Base-by-base conservation (phyloP, 2,113 vertebrate species). In the Oncorhynchus clarkii region DNA sequence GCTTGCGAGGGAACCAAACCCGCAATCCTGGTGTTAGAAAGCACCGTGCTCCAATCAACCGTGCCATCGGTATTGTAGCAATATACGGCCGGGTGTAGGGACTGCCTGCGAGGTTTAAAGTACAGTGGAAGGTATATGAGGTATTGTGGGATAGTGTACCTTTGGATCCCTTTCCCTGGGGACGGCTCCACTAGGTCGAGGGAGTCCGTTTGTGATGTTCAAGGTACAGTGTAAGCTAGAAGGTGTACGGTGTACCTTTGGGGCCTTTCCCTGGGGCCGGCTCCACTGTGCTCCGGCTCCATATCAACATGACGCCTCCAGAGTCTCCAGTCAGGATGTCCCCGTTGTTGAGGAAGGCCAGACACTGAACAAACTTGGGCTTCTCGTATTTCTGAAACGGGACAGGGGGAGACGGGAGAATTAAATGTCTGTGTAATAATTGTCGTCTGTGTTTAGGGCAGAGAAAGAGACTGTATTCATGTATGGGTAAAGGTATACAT, bases 271-370 rank as follows among this genome's bases (percentile, higher is more conserved):
- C 96, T 1, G 95, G 92, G 26, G 95, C 91, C 5, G 95, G 93
- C 80, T 99, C 98, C 22, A 94, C 85, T 13, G 94, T 89, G 90
- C 91, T 96, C 88, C 96, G 94, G 90, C 93, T 93, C 98, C 98
- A 99, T 84, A 97, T 94, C 83, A 99, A 95, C 85, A 98, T 92
- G 88, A 96, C 78, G 34, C 98, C 98, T 74, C 96, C 96, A 0
- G 98, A 99, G 91, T 99, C 97, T 86, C 98, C 98, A 0, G 98
- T 96, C 81, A 99, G 92, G 78, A 99, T 96, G 90, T 98, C 96
- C 76, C 98, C 98, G 31, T 94, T 96, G 48, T 93, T 95, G 86
- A 99, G 93, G 88, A 98, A 98, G 9, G 96, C 95, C 90, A 99
- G 90, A 84, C 98, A 99, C 85, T 99, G 98, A 45, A 99, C 90